Evolutionary conservation across 2,113 vertebrate species (phyloP).

Genomic region (Microtus richardsoni): DNA sequence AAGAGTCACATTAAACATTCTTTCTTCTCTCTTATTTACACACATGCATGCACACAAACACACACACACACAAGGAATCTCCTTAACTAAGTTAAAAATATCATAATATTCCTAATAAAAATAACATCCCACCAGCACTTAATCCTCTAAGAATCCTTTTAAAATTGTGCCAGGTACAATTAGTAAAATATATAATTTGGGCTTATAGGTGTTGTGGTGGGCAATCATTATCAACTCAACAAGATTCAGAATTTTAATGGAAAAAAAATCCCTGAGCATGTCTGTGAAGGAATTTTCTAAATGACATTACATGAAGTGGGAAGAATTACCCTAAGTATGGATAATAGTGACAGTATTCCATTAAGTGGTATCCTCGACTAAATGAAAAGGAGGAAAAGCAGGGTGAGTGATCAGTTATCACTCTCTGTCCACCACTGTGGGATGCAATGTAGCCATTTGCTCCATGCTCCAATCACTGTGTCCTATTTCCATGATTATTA

Average conservation of each 20-base stretch:
- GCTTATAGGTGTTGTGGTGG: background rate
- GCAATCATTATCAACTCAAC: background rate
- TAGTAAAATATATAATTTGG: background rate
- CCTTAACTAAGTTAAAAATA: background rate
- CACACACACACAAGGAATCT: background rate
- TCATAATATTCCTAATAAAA: slow-evolving; percentile 27
- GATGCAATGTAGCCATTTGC: no score
- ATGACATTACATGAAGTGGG: background rate
- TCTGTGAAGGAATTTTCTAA: background rate
- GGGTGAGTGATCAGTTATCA: no score
- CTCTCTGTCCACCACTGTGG: background rate
- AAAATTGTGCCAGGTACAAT: background rate
- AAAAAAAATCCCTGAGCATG: no score
- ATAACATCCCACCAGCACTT: background rate
- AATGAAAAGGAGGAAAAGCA: background rate
- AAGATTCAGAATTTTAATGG: background rate
- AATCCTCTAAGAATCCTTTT: background rate
- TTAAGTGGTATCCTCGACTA: no score
- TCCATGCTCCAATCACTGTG: no score
- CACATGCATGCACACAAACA: background rate
- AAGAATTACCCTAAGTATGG: background rate
- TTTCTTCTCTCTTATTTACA: background rate
- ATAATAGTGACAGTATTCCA: background rate
- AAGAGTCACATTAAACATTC: background rate
- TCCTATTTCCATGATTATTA: background rate